These are phyloP conservation scores for Zaprionus davidi DNA, from an alignment of 1,140 invertebrate genomes.

Conservation along the genomic window DNA sequence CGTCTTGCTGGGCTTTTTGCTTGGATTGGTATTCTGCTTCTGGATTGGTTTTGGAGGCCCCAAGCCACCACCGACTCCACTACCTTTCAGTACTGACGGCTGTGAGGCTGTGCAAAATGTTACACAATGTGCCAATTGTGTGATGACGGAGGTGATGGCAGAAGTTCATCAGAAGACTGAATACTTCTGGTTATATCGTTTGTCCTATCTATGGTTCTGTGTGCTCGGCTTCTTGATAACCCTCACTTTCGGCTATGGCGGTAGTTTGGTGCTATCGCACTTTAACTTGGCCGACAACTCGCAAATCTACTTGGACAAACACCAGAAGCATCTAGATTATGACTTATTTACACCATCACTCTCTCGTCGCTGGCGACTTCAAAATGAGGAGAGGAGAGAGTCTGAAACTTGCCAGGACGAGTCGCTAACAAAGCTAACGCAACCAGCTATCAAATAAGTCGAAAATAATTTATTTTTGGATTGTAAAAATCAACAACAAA, in stretches of 20 bases:
- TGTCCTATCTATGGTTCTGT: conserved; percentile 96
- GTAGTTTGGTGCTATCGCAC: conserved; percentile 84
- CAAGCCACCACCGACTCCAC: conserved; percentile 86
- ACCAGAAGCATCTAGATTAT: conserved; percentile 84
- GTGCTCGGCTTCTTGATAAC: conserved; percentile 89
- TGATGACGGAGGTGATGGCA: conserved; percentile 21
- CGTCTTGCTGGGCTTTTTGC: conserved; percentile 88
- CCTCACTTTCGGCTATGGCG: conserved; percentile 86
- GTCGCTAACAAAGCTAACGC: conserved; percentile 54
- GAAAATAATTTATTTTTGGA: conserved; percentile 36
- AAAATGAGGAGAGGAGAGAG: conserved; percentile 32
- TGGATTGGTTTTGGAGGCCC: conserved; percentile 95
- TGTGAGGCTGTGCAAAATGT: conserved; percentile 83
- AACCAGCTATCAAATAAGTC: conserved; percentile 29
- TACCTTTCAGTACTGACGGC: conserved; percentile 86
- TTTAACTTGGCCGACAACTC: conserved; percentile 69
- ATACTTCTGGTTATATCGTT: conserved; percentile 78
- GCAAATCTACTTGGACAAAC: conserved; percentile 68
- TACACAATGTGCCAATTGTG: conserved; percentile 31
- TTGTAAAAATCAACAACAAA: not conserved
- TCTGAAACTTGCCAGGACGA: conserved; percentile 42
- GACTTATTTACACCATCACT: conserved; percentile 88
- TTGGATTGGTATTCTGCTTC: conserved; percentile 89
- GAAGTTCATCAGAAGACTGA: conserved; percentile 28
- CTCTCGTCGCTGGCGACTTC: conserved; percentile 78